These are phyloP conservation scores for Erannis defoliaria DNA, from an alignment of 2,888 invertebrate genomes.

Conservation along the genomic window DNA sequence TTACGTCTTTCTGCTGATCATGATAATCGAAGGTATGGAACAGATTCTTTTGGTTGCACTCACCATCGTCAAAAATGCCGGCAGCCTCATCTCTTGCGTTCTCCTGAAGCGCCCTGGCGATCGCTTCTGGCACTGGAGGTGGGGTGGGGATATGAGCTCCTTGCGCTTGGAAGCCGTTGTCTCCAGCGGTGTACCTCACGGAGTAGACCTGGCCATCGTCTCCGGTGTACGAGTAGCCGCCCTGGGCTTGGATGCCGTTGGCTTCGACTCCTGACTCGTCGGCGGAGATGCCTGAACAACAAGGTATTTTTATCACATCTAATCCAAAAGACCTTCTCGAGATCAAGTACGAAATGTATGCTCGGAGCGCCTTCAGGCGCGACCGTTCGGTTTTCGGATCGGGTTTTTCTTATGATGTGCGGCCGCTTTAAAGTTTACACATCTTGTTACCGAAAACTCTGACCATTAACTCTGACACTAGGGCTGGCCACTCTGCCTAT, in stretches of 20 bases:
- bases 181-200: slow-evolving; percentile 78
- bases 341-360: no score
- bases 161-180: slow-evolving; percentile 81
- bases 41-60: no score
- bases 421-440: no score
- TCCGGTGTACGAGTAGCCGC: slow-evolving; percentile 86
- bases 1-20: no score
- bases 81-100: slow-evolving; percentile 85
- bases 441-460: no score
- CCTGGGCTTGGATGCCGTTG: slow-evolving; percentile 83
- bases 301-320: not conserved
- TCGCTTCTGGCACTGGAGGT: slow-evolving; percentile 86
- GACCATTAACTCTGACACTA: no score
- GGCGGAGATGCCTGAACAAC: slow-evolving; percentile 72
- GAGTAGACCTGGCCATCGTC: slow-evolving; percentile 87
- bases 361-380: no score
- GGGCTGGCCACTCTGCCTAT: no score
- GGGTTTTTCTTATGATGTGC: no score
- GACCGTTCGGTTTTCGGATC: no score
- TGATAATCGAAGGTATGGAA: no score
- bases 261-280: slow-evolving; percentile 75
- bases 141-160: slow-evolving; percentile 87
- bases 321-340: not conserved
- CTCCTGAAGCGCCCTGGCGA: slow-evolving; percentile 79
- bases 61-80: slow-evolving; percentile 84